Conservation (phyloP, 2,113 vertebrate genomes). For the Pungitius pungitius region DNA sequence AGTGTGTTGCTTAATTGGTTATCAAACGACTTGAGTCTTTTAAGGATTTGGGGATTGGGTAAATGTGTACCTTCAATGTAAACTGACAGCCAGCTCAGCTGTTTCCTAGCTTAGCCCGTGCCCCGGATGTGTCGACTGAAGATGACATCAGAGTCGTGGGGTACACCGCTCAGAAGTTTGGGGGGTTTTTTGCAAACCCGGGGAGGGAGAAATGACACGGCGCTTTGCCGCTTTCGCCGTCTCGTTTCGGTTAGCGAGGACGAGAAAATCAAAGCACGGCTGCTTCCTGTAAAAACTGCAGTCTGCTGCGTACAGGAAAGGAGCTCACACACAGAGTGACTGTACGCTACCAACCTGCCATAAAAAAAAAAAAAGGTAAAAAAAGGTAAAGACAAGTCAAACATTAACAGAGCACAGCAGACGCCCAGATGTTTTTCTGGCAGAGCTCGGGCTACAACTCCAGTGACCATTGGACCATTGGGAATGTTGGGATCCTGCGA, state of each 20-base stretch:
- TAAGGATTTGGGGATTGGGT: no score
- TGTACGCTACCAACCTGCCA: neutral
- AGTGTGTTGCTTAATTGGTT: neutral
- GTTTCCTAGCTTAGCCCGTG: neutral
- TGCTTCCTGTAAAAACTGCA: slow-evolving; percentile 48
- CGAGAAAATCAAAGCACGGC: slow-evolving; percentile 13
- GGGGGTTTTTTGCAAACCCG: slow-evolving; percentile 2
- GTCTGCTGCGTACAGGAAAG: slow-evolving; percentile 14
- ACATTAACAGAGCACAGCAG: slow-evolving; percentile 46
- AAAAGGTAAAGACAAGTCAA: slow-evolving; percentile 37
- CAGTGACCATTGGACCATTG: slow-evolving; percentile 44
- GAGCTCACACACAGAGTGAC: neutral
- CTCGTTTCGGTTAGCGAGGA: slow-evolving; percentile 11
- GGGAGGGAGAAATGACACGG: neutral
- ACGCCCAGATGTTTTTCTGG: slow-evolving; percentile 4
- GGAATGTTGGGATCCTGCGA: neutral
- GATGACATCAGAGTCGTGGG: slow-evolving; percentile 11
- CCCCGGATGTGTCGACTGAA: neutral
- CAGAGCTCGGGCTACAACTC: slow-evolving; percentile 12
- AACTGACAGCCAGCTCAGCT: slow-evolving; percentile 2
- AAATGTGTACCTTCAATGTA: neutral
- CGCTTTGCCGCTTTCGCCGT: slow-evolving; percentile 18
- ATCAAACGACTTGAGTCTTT: neutral
- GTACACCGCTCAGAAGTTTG: neutral
- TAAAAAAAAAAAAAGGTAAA: neutral